Base-by-base conservation (phyloP, 2,888 invertebrate genomes). In the Allygus modestus region DNA sequence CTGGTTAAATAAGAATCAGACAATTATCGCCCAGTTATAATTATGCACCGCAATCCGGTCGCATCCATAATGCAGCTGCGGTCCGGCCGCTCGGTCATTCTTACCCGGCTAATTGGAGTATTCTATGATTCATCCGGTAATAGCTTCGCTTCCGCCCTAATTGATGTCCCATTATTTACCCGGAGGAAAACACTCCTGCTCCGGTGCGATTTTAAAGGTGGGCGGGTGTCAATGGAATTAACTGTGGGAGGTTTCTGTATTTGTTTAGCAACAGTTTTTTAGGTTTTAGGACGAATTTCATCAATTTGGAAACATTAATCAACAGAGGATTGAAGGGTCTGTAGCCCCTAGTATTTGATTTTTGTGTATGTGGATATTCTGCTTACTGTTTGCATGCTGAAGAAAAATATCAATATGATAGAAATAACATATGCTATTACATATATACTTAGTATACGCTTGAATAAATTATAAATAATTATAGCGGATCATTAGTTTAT, bases 61-160 rank as follows among this genome's bases (percentile, higher is more conserved):
- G 1, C 1, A 0, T 77, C 20, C 7, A 77, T 77, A 11, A 51
- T 77, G 77, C 77, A 77, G 77, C 5, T 2, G 51, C 46, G 77
- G 43, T 51, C n/a, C 41, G 51, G 15, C 17, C 46, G n/a, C 41
- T 20, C 2, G 28, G 23, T 41, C 73, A 43, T 77, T 77, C 77
- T 46, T 77, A 37, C 46, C 26, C 28, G 2, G 51, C 51, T 77
- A 77, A 77, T 77, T 77, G 77, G 23, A 15, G 77, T 77, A n/a
- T 28, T 77, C 51, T 51, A 77, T 77, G 41, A 77, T 77, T 77
- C 77, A 77, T 77, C 77, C 31, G 77, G 12, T 77, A 77, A 77
- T 77, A 77, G 77, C 65, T 51, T 17, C 41, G 5, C 46, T 28
- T 37, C 73, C 46, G 12, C 41, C 1, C 43, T 77, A 77, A 77